Base-by-base conservation (phyloP, 2,888 invertebrate genomes). In the Phaonia tiefii region DNA sequence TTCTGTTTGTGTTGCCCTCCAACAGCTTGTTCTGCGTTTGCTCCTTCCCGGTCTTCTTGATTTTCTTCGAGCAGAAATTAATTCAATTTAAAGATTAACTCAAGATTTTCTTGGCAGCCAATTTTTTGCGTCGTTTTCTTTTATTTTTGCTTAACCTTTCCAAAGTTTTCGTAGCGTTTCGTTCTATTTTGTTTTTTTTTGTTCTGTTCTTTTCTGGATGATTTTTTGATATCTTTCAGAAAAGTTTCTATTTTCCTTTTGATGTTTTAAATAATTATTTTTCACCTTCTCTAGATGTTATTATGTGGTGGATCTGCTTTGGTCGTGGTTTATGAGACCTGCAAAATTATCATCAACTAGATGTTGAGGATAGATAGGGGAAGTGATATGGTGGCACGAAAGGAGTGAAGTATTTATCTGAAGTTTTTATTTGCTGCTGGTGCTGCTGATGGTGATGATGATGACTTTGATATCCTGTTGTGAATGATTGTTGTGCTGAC, bases 181-280 rank as follows among this genome's bases (percentile, higher is more conserved):
- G n/a, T 31, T 31, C 31, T 31, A 5, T 5, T 31, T 31, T 80
- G 25, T 49, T 60, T 46, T 60, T 58, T 58, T 51, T 71, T 51
- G 49, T 78, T 80, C 60, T 26, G 37, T 25, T 73, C n/a, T n/a
- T n/a, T n/a, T n/a, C n/a, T n/a, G n/a, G n/a, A n/a, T n/a, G n/a
- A n/a, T n/a, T 73, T 78, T 80, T 80, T 75, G 76, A 15, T 83
- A 75, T 79, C 66, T 66, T 67, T 46, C 5, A 26, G 65, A 17
- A 70, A 73, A 75, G 58, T 77, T 76, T 76, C 8, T 65, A 71
- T 67, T 25, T n/a, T 74, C 56, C 71, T 74, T 82, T 80, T 80
- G 79, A 79, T 77, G 78, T 78, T 78, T 81, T 78, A 69, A 78
- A 81, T 78, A 81, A 81, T 78, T 72, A 78, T 81, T 80, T 72